A percentile compares a stretch with the other conserved stretches of the same genome.
Evolutionary conservation across 2,113 vertebrate genomes (phyloP).

Genomic region (Sterrhoptilus dennistouni): DNA sequence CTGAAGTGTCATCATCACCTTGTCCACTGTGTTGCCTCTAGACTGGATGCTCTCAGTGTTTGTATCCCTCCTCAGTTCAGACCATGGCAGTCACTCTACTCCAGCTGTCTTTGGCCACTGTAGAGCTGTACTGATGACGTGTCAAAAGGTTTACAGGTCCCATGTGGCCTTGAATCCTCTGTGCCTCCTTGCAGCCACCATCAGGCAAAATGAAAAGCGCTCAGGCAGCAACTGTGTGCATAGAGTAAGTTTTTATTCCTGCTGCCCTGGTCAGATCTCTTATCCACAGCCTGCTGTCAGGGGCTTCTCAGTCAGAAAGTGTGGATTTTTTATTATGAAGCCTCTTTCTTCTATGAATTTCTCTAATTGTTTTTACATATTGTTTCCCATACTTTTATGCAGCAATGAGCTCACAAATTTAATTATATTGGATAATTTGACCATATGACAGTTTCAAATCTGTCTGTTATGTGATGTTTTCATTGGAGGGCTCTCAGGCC

Average conservation of each 20-base stretch:
- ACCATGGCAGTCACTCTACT: not conserved
- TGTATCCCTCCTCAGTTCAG: not conserved
- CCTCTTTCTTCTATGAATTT: not conserved
- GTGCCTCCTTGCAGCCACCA: not conserved
- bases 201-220: fast-evolving
- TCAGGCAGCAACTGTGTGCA: not conserved
- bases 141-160: not conserved
- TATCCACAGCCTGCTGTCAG: not conserved
- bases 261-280: not conserved
- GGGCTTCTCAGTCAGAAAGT: not conserved
- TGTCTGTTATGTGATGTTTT: not conserved
- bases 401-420: not conserved
- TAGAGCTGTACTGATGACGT: not conserved
- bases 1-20: not conserved
- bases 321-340: not conserved
- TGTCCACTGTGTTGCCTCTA: not conserved
- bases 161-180: not conserved
- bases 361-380: not conserved
- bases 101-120: not conserved
- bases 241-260: not conserved
- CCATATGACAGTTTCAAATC: not conserved
- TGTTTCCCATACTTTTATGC: not conserved
- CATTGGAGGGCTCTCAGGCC: not conserved
- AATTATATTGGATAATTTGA: not conserved
- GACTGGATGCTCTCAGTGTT: too few relatives aligned